A percentile compares a stretch with the other conserved stretches of the same genome.
Evolutionary conservation across 2,113 vertebrate genomes (phyloP).

Genomic region (Ameiurus melas): DNA sequence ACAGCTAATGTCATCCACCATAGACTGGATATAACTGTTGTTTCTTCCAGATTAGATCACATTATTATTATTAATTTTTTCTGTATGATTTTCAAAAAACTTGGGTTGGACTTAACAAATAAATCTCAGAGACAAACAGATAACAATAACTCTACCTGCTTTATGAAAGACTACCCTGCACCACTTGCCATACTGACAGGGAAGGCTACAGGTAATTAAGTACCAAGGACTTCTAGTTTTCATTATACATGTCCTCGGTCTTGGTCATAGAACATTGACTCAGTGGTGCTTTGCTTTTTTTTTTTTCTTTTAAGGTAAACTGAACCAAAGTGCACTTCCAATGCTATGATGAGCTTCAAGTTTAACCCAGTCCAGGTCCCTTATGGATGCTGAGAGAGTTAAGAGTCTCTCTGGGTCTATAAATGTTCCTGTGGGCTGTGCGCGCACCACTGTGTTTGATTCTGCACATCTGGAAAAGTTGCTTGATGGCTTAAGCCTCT

Average conservation of each 20-base stretch:
- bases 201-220: background rate
- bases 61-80: no score
- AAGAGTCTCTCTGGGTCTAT: slow-evolving; percentile 20
- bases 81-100: background rate
- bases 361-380: slow-evolving; percentile 40
- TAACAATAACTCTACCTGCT: background rate
- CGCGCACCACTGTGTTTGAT: slow-evolving; percentile 60
- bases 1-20: background rate
- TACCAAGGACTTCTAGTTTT: background rate
- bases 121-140: background rate
- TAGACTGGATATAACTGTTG: background rate
- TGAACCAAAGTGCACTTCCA: slow-evolving; percentile 46
- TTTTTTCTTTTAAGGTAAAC: slow-evolving; percentile 21
- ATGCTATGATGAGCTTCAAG: slow-evolving; percentile 41
- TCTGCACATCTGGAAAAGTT: slow-evolving; percentile 68
- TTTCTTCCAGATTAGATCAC: background rate
- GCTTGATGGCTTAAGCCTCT: slow-evolving; percentile 57
- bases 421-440: slow-evolving; percentile 22
- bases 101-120: background rate
- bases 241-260: background rate
- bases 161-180: background rate
- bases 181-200: background rate
- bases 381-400: slow-evolving; percentile 35
- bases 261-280: background rate
- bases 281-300: slow-evolving; percentile 8